phyloP scores from a whole-genome alignment of 2,797 vertebrate genomes.

The Microcaecilia unicolor region DNA sequence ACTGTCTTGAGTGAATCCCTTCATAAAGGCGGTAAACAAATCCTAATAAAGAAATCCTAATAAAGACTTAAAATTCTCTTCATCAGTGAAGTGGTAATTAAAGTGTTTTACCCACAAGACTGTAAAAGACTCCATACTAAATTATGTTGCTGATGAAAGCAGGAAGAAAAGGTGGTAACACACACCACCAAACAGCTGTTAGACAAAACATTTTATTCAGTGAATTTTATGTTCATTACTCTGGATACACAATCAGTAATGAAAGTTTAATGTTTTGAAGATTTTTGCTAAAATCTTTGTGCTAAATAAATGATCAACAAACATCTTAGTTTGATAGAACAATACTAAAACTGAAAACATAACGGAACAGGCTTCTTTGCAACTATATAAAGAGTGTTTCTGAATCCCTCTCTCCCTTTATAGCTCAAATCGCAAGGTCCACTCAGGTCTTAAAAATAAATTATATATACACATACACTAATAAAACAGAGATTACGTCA shows the following conservation, averaged over 20 bases:
- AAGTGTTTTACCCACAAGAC: constrained; percentile 54
- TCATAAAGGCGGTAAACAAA: too few relatives aligned
- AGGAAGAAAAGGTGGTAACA: constrained; percentile 57
- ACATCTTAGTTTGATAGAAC: constrained; percentile 34
- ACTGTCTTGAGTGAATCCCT: too few relatives aligned
- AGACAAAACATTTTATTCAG: constrained; percentile 56
- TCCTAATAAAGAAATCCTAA: constrained; percentile 46
- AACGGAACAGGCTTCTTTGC: constrained; percentile 17
- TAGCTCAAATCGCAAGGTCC: too few relatives aligned
- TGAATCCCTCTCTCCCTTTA: too few relatives aligned
- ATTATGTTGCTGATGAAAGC: constrained; percentile 54
- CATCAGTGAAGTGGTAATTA: constrained; percentile 55
- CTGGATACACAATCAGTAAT: constrained; percentile 40
- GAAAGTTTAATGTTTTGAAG: constrained; percentile 51
- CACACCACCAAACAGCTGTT: constrained; percentile 54
- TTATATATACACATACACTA: too few relatives aligned
- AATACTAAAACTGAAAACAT: constrained; percentile 37
- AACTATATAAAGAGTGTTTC: constrained; percentile 9
- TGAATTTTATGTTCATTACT: constrained; percentile 52
- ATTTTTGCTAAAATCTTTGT: constrained; percentile 50
- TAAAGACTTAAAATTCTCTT: constrained; percentile 47
- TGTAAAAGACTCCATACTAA: constrained; percentile 48
- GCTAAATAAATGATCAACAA: constrained; percentile 55
- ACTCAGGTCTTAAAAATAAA: too few relatives aligned
- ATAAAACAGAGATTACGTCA: too few relatives aligned